Base-by-base conservation (phyloP, 2,113 vertebrate species). In the Coregonus clupeaformis region DNA sequence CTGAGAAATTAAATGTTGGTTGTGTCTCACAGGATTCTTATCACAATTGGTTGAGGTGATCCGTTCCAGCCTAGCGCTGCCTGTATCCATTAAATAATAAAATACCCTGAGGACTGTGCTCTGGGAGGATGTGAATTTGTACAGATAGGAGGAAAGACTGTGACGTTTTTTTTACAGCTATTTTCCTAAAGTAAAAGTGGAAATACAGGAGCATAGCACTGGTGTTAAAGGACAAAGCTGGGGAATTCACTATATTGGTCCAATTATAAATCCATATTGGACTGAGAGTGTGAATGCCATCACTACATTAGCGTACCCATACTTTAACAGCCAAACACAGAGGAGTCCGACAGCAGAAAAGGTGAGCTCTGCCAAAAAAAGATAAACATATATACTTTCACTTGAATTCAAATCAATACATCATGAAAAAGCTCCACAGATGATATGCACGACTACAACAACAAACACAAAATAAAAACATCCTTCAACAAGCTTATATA, bases 41-140 rank as follows among this genome's bases (percentile, higher is more conserved):
- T 92, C 89, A 84, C 78, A 85, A 84, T 86, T 82, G 81, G 83
- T 90, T 77, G 84, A 81, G 87, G 89, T 89, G 89, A 91, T 90
- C 88, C 87, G 91, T 91, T 92, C 89, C 88, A 86, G 81, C 77
- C 77, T 86, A 90, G 83, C 63, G 83, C 90, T 76, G 83, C 82
- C 89, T 89, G 36, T 42, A 42, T 42, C 36, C 36, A 42, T 42
- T 42, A 42, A 89, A 91, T 92, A 92, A 91, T 92, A 91, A 89
- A 92, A 91, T 81, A 78, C 76, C 79, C 87, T 55, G 73, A 83
- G 86, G 80, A 86, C 79, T 81, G 14, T 5, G 77, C 57, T 52
- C 13, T 60, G 29, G 27, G 65, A 32, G 18, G 59, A 60, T 70
- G 42, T 64, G 57, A 27, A 75, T 75, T 30, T 49, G 71, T 78